These are phyloP conservation scores for Pangasius sanitwongsei DNA, from an alignment of 2,797 vertebrate genomes.

Conservation along the genomic window DNA sequence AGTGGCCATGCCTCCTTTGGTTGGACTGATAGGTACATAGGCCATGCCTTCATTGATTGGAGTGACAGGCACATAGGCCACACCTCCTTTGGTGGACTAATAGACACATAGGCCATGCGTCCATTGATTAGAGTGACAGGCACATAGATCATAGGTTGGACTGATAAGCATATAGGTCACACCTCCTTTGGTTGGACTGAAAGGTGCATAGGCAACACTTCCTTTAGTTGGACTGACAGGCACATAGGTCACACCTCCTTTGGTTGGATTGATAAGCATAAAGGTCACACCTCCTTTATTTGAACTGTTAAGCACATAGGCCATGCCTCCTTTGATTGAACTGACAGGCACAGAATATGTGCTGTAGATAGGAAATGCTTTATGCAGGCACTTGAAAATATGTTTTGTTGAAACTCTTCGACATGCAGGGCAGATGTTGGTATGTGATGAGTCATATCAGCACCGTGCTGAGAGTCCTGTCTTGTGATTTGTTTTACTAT, in stretches of 20 bases:
- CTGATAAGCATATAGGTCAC: not conserved
- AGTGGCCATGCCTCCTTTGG: not conserved
- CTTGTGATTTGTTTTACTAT: slow-evolving; percentile 33
- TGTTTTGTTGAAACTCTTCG: not conserved
- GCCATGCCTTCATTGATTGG: too few species aligned
- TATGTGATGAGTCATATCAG: slow-evolving; percentile 14
- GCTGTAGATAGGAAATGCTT: not conserved
- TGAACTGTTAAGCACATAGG: not conserved
- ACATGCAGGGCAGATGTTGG: slow-evolving; percentile 4
- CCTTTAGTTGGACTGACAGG: too few species aligned
- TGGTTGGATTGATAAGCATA: too few species aligned
- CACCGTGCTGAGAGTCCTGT: not conserved
- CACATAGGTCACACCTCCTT: not conserved
- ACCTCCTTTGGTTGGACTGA: too few species aligned
- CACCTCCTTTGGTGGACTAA: not conserved
- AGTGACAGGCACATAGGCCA: not conserved
- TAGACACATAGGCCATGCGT: too few species aligned
- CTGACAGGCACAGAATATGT: not conserved
- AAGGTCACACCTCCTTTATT: not conserved
- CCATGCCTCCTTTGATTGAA: not conserved
- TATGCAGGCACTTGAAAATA: slow-evolving; percentile 2
- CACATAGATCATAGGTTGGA: too few species aligned
- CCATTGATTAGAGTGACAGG: too few species aligned
- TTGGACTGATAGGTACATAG: too few species aligned
- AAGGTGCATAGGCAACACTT: not conserved